A percentile compares a stretch with the other conserved stretches of the same genome.
These are phyloP conservation scores for Dendroctonus ponderosae DNA, from an alignment of 1,140 invertebrate species.

Conservation along the genomic window DNA sequence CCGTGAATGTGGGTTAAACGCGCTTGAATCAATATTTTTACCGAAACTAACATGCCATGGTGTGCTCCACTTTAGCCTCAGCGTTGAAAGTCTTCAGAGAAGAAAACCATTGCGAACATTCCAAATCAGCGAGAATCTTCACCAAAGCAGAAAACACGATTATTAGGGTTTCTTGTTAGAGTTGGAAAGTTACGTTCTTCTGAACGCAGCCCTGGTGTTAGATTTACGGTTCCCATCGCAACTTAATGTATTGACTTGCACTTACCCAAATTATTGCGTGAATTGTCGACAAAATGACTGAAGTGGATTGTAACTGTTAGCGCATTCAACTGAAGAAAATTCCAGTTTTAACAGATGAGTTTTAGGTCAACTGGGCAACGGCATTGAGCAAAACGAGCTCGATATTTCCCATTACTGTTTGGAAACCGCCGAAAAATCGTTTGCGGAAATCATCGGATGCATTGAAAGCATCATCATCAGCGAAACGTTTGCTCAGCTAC, in stretches of 20 bases:
- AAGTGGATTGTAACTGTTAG: slow-evolving; percentile 12
- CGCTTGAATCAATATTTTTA: no score
- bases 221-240: no score
- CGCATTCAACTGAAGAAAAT: not conserved
- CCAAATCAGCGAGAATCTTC: not conserved
- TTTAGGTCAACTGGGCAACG: not conserved
- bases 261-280: not conserved
- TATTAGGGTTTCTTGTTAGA: not conserved
- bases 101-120: no score
- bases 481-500: slow-evolving; percentile 52
- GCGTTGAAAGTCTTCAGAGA: no score
- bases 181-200: no score
- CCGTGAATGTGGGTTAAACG: no score
- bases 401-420: slow-evolving; percentile 40
- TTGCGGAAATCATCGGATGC: slow-evolving; percentile 64
- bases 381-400: slow-evolving; percentile 5
- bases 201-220: no score
- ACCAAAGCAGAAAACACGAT: not conserved
- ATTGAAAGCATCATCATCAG: slow-evolving; percentile 73
- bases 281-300: slow-evolving; percentile 5
- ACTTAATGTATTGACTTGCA: no score
- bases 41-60: no score
- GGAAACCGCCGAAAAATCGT: slow-evolving; percentile 48
- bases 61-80: no score
- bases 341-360: not conserved